phyloP scores from a whole-genome alignment of 2,113 vertebrate genomes.

The Hypanus sabinus region DNA sequence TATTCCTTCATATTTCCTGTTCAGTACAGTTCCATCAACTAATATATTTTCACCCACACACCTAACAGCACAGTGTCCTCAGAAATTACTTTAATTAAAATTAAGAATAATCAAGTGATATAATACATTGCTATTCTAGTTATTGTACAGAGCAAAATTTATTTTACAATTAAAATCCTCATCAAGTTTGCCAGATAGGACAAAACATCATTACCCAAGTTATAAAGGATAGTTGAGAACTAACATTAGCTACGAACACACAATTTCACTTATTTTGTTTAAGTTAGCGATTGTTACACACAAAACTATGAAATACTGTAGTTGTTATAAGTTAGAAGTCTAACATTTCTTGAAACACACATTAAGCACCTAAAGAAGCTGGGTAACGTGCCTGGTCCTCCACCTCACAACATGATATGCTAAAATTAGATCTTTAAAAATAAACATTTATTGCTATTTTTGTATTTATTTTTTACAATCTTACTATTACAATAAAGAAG shows the following conservation, averaged over 20 bases:
- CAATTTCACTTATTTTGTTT: constrained; percentile 24
- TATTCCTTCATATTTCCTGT: constrained; percentile 61
- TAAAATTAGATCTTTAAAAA: constrained; percentile 90
- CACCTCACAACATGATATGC: constrained; percentile 90
- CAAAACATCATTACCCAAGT: constrained; percentile 88
- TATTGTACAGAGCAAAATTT: constrained; percentile 88
- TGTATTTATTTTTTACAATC: constrained; percentile 69
- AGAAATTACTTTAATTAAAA: constrained; percentile 80
- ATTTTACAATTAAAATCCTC: constrained; percentile 83
- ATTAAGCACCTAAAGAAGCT: constrained; percentile 64
- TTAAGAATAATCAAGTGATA: constrained; percentile 80
- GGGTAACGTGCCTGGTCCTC: constrained; percentile 83
- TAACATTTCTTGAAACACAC: constrained; percentile 40
- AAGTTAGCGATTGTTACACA: constrained; percentile 38
- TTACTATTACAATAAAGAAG: constrained; percentile 51
- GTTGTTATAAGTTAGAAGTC: constrained; percentile 40
- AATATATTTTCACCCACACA: constrained; percentile 72
- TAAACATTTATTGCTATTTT: constrained; percentile 99
- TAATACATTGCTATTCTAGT: constrained; percentile 94
- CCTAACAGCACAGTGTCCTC: constrained; percentile 77
- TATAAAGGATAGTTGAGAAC: constrained; percentile 48
- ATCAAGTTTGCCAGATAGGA: constrained; percentile 83
- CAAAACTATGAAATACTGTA: constrained; percentile 45
- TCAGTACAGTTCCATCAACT: constrained; percentile 78
- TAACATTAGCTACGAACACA: constrained; percentile 34